Evolutionary conservation across 2,797 vertebrate genomes (phyloP).

Genomic region (Arvicola amphibius): DNA sequence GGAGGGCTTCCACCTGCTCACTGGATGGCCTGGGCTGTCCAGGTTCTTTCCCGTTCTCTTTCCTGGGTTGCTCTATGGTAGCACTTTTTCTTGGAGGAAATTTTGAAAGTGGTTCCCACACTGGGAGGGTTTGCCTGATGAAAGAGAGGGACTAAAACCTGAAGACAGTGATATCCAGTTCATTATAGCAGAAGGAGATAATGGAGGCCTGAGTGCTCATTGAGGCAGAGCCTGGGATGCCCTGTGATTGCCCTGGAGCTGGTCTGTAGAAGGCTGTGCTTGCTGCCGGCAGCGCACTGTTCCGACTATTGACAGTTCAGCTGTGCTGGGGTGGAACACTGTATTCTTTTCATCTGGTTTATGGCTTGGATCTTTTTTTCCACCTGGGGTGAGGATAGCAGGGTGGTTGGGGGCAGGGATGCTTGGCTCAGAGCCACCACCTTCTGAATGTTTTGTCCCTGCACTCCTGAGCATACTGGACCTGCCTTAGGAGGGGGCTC

Average conservation of each 20-base stretch:
- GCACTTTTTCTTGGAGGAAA: neutral
- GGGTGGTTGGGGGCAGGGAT: neutral
- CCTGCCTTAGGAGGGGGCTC: neutral
- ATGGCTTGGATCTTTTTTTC: slow-evolving; percentile 24
- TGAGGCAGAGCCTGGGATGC: neutral
- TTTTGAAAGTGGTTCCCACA: neutral
- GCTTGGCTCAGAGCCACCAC: neutral
- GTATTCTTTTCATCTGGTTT: slow-evolving; percentile 16
- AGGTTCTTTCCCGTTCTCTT: too few relatives aligned
- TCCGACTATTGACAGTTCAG: slow-evolving; percentile 17
- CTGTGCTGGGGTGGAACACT: neutral
- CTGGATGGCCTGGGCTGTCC: neutral
- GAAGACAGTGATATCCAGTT: neutral
- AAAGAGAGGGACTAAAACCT: neutral
- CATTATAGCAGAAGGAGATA: neutral
- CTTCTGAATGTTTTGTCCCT: neutral
- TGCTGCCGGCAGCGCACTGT: neutral
- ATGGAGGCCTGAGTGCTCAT: neutral
- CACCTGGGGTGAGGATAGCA: neutral
- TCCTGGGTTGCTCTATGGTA: too few relatives aligned
- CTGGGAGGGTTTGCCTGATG: neutral
- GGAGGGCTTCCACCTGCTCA: neutral
- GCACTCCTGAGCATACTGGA: neutral
- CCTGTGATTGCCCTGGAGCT: neutral
- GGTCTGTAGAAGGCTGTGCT: neutral